Conservation (phyloP, 2,113 vertebrate genomes). For the Macquaria ambigua region DNA sequence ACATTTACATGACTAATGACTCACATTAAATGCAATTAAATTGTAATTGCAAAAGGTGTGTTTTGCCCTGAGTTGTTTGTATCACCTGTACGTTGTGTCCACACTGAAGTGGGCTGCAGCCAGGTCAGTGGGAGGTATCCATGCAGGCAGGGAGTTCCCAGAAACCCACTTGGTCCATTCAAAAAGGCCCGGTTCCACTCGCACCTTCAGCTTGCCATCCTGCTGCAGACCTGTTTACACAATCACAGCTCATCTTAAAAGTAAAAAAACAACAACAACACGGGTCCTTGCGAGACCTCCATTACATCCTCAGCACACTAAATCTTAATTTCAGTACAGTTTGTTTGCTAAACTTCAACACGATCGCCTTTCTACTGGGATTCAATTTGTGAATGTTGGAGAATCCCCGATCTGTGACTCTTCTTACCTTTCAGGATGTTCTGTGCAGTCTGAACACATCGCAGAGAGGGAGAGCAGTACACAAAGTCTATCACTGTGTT, state of each 20-base stretch:
- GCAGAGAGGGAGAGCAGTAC: slow-evolving; percentile 94
- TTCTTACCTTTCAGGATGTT: slow-evolving; percentile 92
- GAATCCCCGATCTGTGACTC: too few species aligned
- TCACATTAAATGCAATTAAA: not conserved
- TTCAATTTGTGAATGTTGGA: not conserved
- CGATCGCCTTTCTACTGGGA: not conserved
- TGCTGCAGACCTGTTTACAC: slow-evolving; percentile 90
- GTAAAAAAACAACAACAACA: not conserved
- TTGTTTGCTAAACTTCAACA: not conserved
- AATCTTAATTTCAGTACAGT: not conserved
- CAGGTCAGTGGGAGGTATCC: slow-evolving; percentile 91
- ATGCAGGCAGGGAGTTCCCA: slow-evolving; percentile 90
- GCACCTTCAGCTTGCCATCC: slow-evolving; percentile 91
- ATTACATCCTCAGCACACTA: not conserved
- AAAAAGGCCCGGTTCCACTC: slow-evolving; percentile 95
- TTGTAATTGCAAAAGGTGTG: not conserved
- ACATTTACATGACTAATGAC: not conserved
- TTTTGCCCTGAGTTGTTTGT: not conserved
- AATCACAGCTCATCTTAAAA: not conserved
- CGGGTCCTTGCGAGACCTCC: not conserved
- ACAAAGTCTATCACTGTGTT: slow-evolving; percentile 90
- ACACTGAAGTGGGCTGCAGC: slow-evolving; percentile 91
- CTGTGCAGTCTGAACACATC: slow-evolving; percentile 96
- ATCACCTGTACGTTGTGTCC: slow-evolving; percentile 91
- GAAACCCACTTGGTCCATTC: slow-evolving; percentile 99